A percentile compares a stretch with the other conserved stretches of the same genome.
Conservation (phyloP, 2,888 invertebrate genomes). For the Scaptomyza reducta region DNA sequence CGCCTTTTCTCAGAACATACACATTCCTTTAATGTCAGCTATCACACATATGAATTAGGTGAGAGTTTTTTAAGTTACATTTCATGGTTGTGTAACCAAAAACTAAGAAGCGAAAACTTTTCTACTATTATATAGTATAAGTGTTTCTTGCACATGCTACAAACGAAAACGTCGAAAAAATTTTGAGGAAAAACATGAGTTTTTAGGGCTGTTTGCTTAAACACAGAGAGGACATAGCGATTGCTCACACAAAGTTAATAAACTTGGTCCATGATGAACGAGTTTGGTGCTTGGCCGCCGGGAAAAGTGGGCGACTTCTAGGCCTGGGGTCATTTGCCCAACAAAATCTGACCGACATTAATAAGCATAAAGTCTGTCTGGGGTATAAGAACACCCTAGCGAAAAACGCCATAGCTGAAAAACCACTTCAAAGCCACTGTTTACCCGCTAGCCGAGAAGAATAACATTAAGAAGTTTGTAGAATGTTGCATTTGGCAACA, state of each 20-base stretch:
- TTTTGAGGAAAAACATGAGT: slow-evolving; percentile 36
- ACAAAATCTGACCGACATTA: slow-evolving; percentile 61
- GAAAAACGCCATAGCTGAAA: slow-evolving; percentile 8
- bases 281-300: slow-evolving; percentile 45
- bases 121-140: neutral
- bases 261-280: slow-evolving; percentile 60
- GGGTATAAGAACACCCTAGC: slow-evolving; percentile 4
- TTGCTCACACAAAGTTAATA: slow-evolving; percentile 38
- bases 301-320: slow-evolving; percentile 45
- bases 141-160: slow-evolving; percentile 42
- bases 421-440: slow-evolving; percentile 19
- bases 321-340: slow-evolving; percentile 25
- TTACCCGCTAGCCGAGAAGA: slow-evolving; percentile 34
- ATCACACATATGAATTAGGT: neutral
- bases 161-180: slow-evolving; percentile 49
- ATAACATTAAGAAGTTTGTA: slow-evolving; percentile 50
- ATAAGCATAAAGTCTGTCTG: slow-evolving; percentile 73
- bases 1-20: slow-evolving; percentile 7
- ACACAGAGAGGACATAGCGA: slow-evolving; percentile 14
- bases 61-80: slow-evolving; percentile 19
- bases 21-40: slow-evolving; percentile 21
- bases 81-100: slow-evolving; percentile 10
- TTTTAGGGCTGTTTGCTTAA: slow-evolving; percentile 30
- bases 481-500: neutral
- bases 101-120: neutral